phyloP scores from a whole-genome alignment of 2,113 vertebrate genomes.

The Cinclus cinclus region DNA sequence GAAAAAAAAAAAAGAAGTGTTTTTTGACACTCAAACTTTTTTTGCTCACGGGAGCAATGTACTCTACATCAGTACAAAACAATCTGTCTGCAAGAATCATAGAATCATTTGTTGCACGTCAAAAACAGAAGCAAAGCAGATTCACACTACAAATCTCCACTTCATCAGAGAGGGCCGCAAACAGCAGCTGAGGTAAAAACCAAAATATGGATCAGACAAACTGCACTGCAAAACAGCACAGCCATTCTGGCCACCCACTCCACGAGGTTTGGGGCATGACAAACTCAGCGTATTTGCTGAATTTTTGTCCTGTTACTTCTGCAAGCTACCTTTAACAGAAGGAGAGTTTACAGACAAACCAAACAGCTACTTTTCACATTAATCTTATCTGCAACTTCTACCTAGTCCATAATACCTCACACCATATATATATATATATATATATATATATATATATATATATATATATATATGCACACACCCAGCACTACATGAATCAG shows the following conservation, averaged over 20 bases:
- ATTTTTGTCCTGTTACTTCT: background rate
- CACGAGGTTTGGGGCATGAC: background rate
- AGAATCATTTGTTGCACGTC: background rate
- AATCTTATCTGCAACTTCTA: background rate
- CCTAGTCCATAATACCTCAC: background rate
- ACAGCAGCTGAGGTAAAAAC: background rate
- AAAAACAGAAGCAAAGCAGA: background rate
- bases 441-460: background rate
- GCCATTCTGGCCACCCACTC: background rate
- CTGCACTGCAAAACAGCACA: accelerated
- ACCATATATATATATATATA: background rate
- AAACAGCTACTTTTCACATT: background rate
- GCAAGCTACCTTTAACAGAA: background rate
- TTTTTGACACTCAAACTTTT: background rate
- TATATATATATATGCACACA: background rate
- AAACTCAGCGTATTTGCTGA: background rate
- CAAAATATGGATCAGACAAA: background rate
- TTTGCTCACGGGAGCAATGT: background rate
- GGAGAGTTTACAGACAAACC: background rate
- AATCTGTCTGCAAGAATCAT: background rate
- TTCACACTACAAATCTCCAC: background rate
- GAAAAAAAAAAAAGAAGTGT: background rate
- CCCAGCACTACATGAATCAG: background rate
- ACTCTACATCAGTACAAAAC: background rate
- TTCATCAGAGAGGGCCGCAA: background rate